These are phyloP conservation scores for Drosophila kikkawai DNA, from an alignment of 1,140 invertebrate genomes.

Conservation along the genomic window DNA sequence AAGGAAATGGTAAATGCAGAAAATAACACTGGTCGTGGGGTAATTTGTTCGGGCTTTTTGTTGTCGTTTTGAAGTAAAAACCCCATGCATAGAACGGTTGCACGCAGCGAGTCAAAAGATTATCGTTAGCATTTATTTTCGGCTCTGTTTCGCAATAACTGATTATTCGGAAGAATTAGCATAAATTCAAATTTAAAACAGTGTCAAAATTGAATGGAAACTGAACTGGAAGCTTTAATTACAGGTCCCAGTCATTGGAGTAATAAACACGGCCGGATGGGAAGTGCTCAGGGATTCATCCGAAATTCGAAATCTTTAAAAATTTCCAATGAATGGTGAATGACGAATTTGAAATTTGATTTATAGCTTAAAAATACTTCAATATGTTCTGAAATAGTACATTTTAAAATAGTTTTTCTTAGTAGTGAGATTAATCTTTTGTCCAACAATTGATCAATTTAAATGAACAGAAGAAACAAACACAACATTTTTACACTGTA, in stretches of 20 bases:
- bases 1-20: constrained; percentile 26
- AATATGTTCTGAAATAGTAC: too few species aligned
- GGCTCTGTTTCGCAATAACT: constrained; percentile 37
- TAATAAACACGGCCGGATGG: background rate
- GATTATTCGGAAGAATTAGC: constrained; percentile 25
- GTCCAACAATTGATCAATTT: too few species aligned
- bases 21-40: constrained; percentile 39
- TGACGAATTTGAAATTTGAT: background rate
- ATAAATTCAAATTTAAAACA: constrained; percentile 30
- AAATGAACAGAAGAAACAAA: too few species aligned
- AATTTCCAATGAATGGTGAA: background rate
- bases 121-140: constrained; percentile 45
- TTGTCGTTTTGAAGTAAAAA: constrained; percentile 5
- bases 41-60: constrained; percentile 7
- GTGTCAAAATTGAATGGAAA: constrained; percentile 28
- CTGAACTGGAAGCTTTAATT: constrained; percentile 35
- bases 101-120: constrained; percentile 35
- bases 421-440: too few species aligned
- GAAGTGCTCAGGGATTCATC: background rate
- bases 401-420: too few species aligned
- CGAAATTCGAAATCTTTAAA: background rate
- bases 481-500: too few species aligned
- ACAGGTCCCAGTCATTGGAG: constrained; percentile 11
- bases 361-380: background rate
- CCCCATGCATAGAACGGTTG: constrained; percentile 41